These are phyloP conservation scores for Montipora capitata DNA, from an alignment of 92 coral and sea anemone genomes.

Conservation along the genomic window DNA sequence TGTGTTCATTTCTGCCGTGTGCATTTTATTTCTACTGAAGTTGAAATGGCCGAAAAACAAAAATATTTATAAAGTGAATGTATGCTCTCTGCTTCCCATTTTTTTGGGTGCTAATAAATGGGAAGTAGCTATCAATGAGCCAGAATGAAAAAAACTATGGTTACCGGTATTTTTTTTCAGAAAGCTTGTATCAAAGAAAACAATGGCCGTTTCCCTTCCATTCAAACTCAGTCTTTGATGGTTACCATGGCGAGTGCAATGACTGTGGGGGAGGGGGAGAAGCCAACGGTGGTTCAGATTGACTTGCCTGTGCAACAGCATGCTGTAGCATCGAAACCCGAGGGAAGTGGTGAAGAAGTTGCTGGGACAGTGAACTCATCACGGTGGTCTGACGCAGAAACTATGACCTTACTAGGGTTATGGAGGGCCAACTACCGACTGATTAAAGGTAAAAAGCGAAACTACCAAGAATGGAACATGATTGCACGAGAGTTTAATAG, in stretches of 20 bases:
- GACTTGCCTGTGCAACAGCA: constrained; percentile 54
- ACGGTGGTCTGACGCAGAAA: constrained; percentile 89
- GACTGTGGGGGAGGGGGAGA: constrained; percentile 47
- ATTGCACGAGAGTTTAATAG: constrained; percentile 86
- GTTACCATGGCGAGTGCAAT: constrained; percentile 44
- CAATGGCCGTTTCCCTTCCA: not conserved
- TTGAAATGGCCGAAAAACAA: too few relatives aligned
- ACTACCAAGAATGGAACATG: constrained; percentile 90
- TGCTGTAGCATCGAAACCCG: constrained; percentile 6
- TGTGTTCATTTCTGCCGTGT: too few relatives aligned
- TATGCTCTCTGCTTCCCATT: too few relatives aligned
- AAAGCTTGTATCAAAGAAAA: too few relatives aligned
- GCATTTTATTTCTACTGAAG: too few relatives aligned
- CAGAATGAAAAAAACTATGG: too few relatives aligned
- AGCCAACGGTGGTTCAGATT: constrained; percentile 35
- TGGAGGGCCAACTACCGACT: constrained; percentile 84
- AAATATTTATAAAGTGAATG: too few relatives aligned
- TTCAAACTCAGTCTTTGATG: constrained; percentile 16
- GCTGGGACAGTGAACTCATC: constrained; percentile 77
- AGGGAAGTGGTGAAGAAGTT: constrained; percentile 31
- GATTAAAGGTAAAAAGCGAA: constrained; percentile 82
- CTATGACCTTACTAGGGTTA: constrained; percentile 77
- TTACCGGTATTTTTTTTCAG: too few relatives aligned
- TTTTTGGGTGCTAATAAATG: too few relatives aligned
- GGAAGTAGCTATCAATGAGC: too few relatives aligned